These are phyloP conservation scores for Pollimyrus isidori DNA, from an alignment of 2,113 vertebrate genomes.

Conservation along the genomic window DNA sequence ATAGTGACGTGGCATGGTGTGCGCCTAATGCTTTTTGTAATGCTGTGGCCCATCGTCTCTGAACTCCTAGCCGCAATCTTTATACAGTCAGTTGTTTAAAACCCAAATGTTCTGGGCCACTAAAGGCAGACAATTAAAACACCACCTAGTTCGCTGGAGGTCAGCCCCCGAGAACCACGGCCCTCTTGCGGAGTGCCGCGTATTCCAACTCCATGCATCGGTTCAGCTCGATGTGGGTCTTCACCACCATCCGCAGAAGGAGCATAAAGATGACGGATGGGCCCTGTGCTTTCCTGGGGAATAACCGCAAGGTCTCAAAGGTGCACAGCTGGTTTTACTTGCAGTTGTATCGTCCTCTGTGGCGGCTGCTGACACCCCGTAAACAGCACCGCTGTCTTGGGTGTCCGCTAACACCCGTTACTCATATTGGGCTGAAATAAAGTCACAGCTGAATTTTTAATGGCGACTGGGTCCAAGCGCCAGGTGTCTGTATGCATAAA, in stretches of 20 bases:
- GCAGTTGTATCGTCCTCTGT: not conserved
- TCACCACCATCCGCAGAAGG: not conserved
- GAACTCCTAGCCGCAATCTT: not conserved
- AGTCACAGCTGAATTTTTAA: not conserved
- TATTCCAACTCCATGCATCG: slow-evolving; percentile 27
- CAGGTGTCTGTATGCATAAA: slow-evolving; percentile 1
- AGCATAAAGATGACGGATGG: slow-evolving; percentile 43
- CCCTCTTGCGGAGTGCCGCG: slow-evolving; percentile 43
- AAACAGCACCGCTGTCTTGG: not conserved
- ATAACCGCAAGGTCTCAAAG: slow-evolving; percentile 35
- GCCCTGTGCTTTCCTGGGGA: slow-evolving; percentile 27
- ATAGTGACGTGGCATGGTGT: not conserved
- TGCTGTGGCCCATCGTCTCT: not conserved
- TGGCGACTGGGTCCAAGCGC: not conserved
- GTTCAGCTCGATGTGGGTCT: not conserved
- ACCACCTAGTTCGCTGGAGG: slow-evolving; percentile 51
- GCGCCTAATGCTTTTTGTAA: not conserved
- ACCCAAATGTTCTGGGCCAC: slow-evolving; percentile 42
- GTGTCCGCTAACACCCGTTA: not conserved
- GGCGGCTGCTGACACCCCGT: not conserved
- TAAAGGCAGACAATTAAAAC: slow-evolving; percentile 47
- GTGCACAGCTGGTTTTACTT: slow-evolving; percentile 10
- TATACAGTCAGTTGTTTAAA: not conserved
- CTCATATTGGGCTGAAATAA: not conserved
- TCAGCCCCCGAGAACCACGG: slow-evolving; percentile 44